Conservation (phyloP, 1,140 invertebrate species). For the Andrena cerasifolii region DNA sequence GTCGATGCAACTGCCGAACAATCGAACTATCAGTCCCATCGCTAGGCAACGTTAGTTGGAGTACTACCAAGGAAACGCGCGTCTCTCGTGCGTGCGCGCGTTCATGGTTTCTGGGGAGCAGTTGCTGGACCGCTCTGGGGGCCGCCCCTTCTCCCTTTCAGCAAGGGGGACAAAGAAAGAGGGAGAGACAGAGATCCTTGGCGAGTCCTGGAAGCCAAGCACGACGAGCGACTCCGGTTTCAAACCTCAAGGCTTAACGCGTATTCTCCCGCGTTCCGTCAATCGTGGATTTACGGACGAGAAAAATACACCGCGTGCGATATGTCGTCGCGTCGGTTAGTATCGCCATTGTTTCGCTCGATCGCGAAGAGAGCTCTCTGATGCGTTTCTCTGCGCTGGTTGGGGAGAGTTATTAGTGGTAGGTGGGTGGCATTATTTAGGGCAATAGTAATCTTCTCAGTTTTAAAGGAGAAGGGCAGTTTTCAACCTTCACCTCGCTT, state of each 20-base stretch:
- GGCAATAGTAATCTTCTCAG: too few relatives aligned
- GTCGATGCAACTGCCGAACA: too few relatives aligned
- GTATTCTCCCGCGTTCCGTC: slow-evolving; percentile 56
- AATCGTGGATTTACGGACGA: slow-evolving; percentile 47
- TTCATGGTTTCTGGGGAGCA: slow-evolving; percentile 52
- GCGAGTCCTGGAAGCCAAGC: slow-evolving; percentile 56
- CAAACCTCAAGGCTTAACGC: slow-evolving; percentile 58
- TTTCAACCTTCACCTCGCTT: too few relatives aligned
- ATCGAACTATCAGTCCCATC: slow-evolving; percentile 5
- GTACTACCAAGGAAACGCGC: slow-evolving; percentile 31
- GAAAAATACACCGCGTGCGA: slow-evolving; percentile 27
- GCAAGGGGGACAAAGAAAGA: slow-evolving; percentile 2
- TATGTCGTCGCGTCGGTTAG: background rate
- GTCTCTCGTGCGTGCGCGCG: slow-evolving; percentile 24
- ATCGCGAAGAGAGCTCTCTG: background rate
- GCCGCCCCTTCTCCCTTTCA: background rate
- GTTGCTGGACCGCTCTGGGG: slow-evolving; percentile 63
- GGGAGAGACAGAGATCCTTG: slow-evolving; percentile 57
- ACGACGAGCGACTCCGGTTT: slow-evolving; percentile 60
- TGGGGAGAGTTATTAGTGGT: too few relatives aligned
- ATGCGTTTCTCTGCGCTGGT: slow-evolving; percentile 6
- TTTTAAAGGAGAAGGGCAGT: too few relatives aligned
- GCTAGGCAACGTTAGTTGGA: slow-evolving; percentile 32
- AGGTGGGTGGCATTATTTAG: too few relatives aligned
- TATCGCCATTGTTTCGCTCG: slow-evolving; percentile 18